Evolutionary conservation across 2,113 vertebrate species (phyloP).

Genomic region (Hippolais icterina): DNA sequence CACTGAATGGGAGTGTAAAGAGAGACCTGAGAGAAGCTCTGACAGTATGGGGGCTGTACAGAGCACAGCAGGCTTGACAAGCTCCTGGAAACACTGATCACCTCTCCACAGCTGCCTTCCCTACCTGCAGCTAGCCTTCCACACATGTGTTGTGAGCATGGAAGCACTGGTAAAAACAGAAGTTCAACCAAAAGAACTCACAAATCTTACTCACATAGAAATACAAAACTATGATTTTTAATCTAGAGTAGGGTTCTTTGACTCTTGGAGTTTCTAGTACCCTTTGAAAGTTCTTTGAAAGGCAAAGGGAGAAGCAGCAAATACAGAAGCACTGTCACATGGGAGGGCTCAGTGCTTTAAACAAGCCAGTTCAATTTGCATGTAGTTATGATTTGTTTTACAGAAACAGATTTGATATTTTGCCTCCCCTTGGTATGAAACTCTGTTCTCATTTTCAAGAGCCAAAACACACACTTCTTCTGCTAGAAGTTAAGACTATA

Average conservation of each 20-base stretch:
- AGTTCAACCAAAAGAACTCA: not conserved
- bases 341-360: not conserved
- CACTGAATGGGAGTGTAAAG: not conserved
- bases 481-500: conserved; percentile 1
- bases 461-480: conserved; percentile 35
- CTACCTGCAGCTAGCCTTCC: not conserved
- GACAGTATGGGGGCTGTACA: not conserved
- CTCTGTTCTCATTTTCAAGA: not conserved
- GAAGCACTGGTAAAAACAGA: not conserved
- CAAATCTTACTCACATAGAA: not conserved
- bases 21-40: not conserved
- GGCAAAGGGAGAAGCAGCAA: not conserved
- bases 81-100: not conserved
- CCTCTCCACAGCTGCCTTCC: not conserved
- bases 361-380: not conserved
- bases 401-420: conserved; percentile 39
- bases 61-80: not conserved
- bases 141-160: accelerated
- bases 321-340: not conserved
- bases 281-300: not conserved
- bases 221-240: not conserved
- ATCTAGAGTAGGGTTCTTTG: not conserved
- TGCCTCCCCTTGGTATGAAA: not conserved
- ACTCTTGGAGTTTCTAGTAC: not conserved
- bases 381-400: not conserved